Evolutionary conservation across 2,888 invertebrate species (phyloP), one percentile per base, ranked within the genome.

Genomic region (Acanthococcus lagerstroemiae): DNA sequence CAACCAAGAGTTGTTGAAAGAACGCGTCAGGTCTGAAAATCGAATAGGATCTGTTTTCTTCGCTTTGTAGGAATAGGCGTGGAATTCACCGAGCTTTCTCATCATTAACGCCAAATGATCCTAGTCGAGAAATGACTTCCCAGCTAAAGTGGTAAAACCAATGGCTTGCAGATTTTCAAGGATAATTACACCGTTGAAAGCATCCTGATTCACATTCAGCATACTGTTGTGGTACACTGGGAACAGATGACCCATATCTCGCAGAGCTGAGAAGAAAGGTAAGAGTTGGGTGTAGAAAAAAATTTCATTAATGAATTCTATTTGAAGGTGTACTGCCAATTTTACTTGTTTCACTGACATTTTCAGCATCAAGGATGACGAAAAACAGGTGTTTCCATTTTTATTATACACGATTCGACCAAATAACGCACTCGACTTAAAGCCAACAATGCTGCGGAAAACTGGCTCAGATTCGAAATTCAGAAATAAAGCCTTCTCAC

Each of bases 61-160:
- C 5, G 48, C 48, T 48, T 26, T 7, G 44, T 60, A 60, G 7
- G 60, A 60, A 24, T n/a, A 48, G 3, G 48, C 60, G 46, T 60
- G 60, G 22, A 60, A 60, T 26, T 21, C 6, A 21, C 60, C 60
- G 4, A 60, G 48, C 19, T 25, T 48, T n/a, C 25, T 19, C 4
- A 60, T 19, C 60, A 48, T 48, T 24, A 60, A 25, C n/a, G 46
- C 9, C 21, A 60, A 26, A 46, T 60, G 60, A 9, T 9, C 15
- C 19, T n/a, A 60, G 46, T 60, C 60, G 22, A 60, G 25, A 24
- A 46, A 60, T 5, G 48, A 45, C 17, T 48, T 48, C 1, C 12
- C 19, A 12, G 15, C 6, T 24, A 17, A 3, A 9, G 9, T 15
- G 7, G 22, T 9, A 19, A 25, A 60, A n/a, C 6, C n/a, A 6